Percentiles rank a stretch among this genome's conserved stretches.
Conservation (phyloP, 2,797 vertebrate species). For the Harpagifer antarcticus region DNA sequence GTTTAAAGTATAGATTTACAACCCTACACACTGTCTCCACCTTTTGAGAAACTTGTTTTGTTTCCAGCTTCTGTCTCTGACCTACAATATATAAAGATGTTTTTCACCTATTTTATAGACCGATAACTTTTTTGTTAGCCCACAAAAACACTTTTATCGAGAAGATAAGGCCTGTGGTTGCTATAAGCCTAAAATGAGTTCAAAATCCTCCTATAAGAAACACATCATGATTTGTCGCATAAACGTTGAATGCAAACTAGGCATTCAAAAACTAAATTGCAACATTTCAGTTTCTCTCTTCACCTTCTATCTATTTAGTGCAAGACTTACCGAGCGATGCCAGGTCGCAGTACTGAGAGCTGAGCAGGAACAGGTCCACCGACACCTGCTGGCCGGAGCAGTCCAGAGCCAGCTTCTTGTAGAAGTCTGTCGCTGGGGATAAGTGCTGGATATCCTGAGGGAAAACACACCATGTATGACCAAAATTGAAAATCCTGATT, state of each 20-base stretch:
- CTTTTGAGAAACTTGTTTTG: not conserved
- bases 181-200: not conserved
- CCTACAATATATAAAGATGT: not conserved
- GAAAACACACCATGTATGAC: conserved; percentile 14
- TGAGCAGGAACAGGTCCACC: conserved; percentile 96
- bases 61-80: not conserved
- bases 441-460: conserved; percentile 93
- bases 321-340: conserved; percentile 90
- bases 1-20: too few relatives aligned
- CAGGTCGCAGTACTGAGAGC: conserved; percentile 94
- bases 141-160: not conserved
- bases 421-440: conserved; percentile 96
- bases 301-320: not conserved
- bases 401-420: conserved; percentile 98
- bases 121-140: not conserved
- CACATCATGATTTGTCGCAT: not conserved
- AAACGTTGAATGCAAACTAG: not conserved
- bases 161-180: not conserved
- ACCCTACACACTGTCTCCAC: too few relatives aligned
- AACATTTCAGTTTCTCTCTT: not conserved
- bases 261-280: not conserved
- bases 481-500: not conserved
- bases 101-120: not conserved
- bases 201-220: not conserved
- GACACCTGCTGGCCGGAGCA: conserved; percentile 98